These are phyloP conservation scores for Urosaurus nigricauda DNA, from an alignment of 2,797 vertebrate genomes.

Conservation along the genomic window DNA sequence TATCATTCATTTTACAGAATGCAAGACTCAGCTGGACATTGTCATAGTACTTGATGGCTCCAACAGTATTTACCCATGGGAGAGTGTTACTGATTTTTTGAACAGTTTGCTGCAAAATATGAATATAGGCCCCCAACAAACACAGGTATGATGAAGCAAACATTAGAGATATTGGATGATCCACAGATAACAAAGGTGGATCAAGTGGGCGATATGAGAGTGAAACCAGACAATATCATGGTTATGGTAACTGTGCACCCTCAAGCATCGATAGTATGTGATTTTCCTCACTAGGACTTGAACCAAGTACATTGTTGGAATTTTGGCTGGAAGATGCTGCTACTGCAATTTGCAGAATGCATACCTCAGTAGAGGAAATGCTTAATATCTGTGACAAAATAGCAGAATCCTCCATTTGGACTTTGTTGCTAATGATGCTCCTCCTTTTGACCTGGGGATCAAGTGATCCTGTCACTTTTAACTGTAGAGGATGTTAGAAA, in stretches of 20 bases:
- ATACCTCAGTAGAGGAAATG: neutral
- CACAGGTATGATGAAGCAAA: slow-evolving; percentile 83
- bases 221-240: no score
- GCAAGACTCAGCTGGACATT: slow-evolving; percentile 90
- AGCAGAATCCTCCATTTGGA: neutral
- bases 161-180: neutral
- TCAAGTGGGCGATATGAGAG: neutral
- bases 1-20: slow-evolving; percentile 83
- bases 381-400: slow-evolving; percentile 48
- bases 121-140: slow-evolving; percentile 87
- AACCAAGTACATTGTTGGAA: no score
- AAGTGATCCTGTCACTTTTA: no score
- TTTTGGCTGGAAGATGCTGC: neutral
- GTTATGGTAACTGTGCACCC: no score
- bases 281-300: neutral
- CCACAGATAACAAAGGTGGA: neutral
- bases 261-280: no score
- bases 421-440: no score
- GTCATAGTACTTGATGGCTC: slow-evolving; percentile 96
- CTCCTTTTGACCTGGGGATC: no score
- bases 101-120: slow-evolving; percentile 87
- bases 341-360: neutral
- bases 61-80: slow-evolving; percentile 97
- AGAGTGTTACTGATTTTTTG: slow-evolving; percentile 87
- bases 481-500: no score